Evolutionary conservation across 2,888 invertebrate genomes (phyloP).

Genomic region (Seira ritae): DNA sequence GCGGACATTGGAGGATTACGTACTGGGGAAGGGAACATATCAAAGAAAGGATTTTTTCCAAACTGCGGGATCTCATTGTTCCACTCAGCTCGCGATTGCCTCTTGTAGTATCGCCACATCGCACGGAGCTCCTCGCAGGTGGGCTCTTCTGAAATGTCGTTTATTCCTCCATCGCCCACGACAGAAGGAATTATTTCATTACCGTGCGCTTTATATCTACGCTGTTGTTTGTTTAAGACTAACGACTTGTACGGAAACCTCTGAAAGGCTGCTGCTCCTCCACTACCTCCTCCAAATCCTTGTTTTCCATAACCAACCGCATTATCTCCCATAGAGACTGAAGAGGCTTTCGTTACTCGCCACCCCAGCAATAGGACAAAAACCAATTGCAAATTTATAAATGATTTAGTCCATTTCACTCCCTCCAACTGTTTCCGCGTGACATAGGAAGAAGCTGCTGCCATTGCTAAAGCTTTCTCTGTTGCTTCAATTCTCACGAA

Average conservation of each 20-base stretch:
- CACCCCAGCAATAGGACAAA: slow-evolving; percentile 35
- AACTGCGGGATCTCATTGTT: slow-evolving; percentile 91
- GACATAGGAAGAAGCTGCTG: slow-evolving; percentile 46
- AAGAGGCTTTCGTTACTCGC: slow-evolving; percentile 13
- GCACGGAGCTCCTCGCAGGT: slow-evolving; percentile 91
- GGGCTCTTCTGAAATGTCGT: slow-evolving; percentile 82
- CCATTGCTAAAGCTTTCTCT: slow-evolving; percentile 34
- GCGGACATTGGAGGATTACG: slow-evolving; percentile 73
- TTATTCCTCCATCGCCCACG: slow-evolving; percentile 32
- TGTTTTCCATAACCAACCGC: slow-evolving; percentile 35
- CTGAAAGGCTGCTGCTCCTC: slow-evolving; percentile 13
- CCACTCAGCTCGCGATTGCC: slow-evolving; percentile 90
- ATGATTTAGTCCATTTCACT: slow-evolving; percentile 37
- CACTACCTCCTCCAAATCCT: slow-evolving; percentile 31
- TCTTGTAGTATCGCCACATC: slow-evolving; percentile 94
- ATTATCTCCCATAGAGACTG: slow-evolving; percentile 39
- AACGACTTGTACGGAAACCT: slow-evolving; percentile 54
- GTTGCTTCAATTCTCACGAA: not conserved
- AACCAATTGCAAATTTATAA: slow-evolving; percentile 34
- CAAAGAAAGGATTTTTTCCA: slow-evolving; percentile 83
- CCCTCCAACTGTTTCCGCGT: slow-evolving; percentile 15
- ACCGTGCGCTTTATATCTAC: slow-evolving; percentile 63
- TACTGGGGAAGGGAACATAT: slow-evolving; percentile 76
- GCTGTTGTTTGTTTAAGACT: slow-evolving; percentile 41
- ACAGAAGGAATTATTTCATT: slow-evolving; percentile 65